Conservation (phyloP, 2,113 vertebrate species). For the Cryptomyrus ogoouensis region DNA sequence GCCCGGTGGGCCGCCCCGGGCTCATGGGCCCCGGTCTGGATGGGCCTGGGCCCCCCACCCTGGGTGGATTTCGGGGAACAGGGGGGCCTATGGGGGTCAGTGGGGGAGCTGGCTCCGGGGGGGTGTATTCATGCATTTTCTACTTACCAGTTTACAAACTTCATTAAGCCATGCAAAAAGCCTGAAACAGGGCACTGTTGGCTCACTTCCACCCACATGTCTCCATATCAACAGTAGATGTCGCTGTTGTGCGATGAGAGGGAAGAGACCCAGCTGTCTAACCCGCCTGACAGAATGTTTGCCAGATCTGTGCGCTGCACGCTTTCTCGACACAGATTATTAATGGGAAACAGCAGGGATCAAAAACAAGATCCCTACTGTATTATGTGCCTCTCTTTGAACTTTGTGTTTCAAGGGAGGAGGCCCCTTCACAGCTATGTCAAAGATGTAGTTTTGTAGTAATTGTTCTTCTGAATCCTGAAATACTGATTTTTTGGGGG, state of each 20-base stretch:
- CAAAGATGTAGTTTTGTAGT: background rate
- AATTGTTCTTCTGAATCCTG: background rate
- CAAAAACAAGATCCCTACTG: background rate
- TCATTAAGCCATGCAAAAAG: background rate
- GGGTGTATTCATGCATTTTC: background rate
- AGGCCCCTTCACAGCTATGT: background rate
- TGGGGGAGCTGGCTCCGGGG: no score
- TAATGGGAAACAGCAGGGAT: background rate
- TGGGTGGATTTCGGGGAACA: no score
- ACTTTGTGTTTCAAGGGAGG: background rate
- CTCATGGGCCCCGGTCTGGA: no score
- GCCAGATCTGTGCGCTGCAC: background rate
- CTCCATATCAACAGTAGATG: background rate
- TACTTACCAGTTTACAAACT: background rate
- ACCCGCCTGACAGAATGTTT: background rate
- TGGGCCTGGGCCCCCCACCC: no score
- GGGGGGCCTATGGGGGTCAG: no score
- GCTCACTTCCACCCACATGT: background rate
- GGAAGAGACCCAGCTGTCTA: background rate
- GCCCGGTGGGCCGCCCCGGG: no score
- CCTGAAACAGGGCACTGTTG: background rate
- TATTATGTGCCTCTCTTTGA: background rate
- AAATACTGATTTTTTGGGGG: background rate
- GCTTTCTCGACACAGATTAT: background rate
- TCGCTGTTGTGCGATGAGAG: background rate